Conservation (phyloP, 1,140 invertebrate species). For the Epicauta chinensis region DNA sequence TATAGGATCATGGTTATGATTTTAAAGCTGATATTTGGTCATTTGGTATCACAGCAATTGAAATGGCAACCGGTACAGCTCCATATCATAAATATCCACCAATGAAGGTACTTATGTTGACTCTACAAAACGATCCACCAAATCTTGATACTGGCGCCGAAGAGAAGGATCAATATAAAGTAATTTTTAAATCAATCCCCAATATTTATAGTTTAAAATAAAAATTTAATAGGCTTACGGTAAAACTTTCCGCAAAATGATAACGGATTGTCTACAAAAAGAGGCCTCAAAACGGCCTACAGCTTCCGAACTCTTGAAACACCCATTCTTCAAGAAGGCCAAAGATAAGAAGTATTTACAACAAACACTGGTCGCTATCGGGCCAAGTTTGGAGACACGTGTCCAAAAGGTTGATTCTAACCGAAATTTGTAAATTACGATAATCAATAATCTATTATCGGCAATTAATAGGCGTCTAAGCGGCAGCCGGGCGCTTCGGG, state of each 20-base stretch:
- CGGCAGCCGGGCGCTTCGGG: constrained; percentile 87
- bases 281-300: constrained; percentile 92
- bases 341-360: constrained; percentile 95
- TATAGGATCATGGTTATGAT: constrained; percentile 92
- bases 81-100: constrained; percentile 99
- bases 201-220: neutral
- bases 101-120: constrained; percentile 98
- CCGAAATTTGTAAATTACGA: neutral
- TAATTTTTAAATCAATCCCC: constrained; percentile 14
- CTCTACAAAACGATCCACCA: constrained; percentile 96
- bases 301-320: constrained; percentile 95
- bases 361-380: constrained; percentile 80
- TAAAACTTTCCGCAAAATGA: constrained; percentile 95
- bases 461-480: constrained; percentile 56
- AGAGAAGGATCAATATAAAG: constrained; percentile 95
- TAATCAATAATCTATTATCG: too few relatives aligned
- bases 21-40: constrained; percentile 99
- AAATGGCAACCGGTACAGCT: constrained; percentile 97
- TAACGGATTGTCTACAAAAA: constrained; percentile 90
- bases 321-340: constrained; percentile 98
- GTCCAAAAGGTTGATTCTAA: constrained; percentile 69
- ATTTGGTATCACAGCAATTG: constrained; percentile 97
- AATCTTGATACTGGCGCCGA: constrained; percentile 91
- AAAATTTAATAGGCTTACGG: constrained; percentile 71
- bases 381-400: constrained; percentile 79